Conservation (phyloP, 2,888 invertebrate genomes). For the Bembecia ichneumoniformis region DNA sequence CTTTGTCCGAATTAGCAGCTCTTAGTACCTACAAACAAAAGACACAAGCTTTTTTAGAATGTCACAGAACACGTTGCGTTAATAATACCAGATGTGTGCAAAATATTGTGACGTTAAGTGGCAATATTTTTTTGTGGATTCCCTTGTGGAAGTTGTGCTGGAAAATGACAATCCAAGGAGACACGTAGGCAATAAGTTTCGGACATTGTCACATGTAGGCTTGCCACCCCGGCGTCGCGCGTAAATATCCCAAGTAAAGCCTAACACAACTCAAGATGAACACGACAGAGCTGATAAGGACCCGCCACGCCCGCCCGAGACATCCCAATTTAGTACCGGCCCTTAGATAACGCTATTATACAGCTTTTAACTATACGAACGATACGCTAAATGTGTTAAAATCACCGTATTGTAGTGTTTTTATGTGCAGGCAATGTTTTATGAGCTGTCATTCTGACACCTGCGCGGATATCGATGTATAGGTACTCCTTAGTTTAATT, state of each 20-base stretch:
- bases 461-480: not conserved
- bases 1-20: too few species aligned
- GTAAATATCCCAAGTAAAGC: slow-evolving; percentile 68
- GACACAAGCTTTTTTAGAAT: not conserved
- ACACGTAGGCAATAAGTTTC: slow-evolving; percentile 46
- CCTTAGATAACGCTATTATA: slow-evolving; percentile 69
- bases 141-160: slow-evolving; percentile 19
- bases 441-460: not conserved
- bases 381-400: slow-evolving; percentile 69
- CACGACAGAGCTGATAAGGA: slow-evolving; percentile 69
- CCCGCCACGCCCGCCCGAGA: slow-evolving; percentile 55
- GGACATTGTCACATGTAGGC: slow-evolving; percentile 55
- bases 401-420: slow-evolving; percentile 52
- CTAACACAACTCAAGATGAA: slow-evolving; percentile 72
- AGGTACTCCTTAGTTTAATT: too few species aligned
- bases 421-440: slow-evolving; percentile 15
- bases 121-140: slow-evolving; percentile 6
- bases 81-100: too few species aligned
- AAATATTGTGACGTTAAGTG: not conserved
- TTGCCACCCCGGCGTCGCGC: slow-evolving; percentile 46
- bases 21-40: not conserved
- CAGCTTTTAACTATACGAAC: slow-evolving; percentile 69
- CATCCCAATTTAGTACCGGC: slow-evolving; percentile 71
- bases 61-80: too few species aligned
- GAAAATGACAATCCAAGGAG: slow-evolving; percentile 2